A percentile compares a stretch with the other conserved stretches of the same genome.
phyloP scores from a whole-genome alignment of 2,113 vertebrate genomes.

The Gallinago undulata region DNA sequence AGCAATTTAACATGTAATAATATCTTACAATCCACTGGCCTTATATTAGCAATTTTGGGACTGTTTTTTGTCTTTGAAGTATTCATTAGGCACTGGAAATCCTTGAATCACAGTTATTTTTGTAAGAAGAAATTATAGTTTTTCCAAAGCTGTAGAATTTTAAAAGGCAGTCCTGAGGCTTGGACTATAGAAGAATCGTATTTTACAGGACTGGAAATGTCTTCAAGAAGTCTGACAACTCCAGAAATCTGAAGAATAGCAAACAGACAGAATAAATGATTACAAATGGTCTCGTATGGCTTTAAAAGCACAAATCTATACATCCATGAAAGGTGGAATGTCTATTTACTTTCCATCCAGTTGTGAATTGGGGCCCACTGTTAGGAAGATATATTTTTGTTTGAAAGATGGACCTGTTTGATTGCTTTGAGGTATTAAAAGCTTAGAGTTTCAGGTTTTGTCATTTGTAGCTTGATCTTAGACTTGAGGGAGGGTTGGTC shows the following conservation, averaged over 20 bases:
- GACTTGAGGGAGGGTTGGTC: neutral
- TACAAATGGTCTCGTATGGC: accelerated
- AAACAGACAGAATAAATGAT: neutral
- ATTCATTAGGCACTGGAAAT: neutral
- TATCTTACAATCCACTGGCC: neutral
- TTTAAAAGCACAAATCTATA: neutral
- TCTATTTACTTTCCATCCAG: neutral
- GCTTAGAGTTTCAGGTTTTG: neutral
- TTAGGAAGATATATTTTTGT: neutral
- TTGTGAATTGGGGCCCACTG: neutral
- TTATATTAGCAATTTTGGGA: neutral
- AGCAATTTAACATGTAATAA: neutral
- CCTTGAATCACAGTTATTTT: neutral
- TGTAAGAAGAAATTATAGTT: neutral
- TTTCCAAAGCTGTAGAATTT: neutral
- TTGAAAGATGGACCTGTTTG: neutral
- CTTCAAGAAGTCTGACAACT: neutral
- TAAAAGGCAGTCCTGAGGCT: neutral
- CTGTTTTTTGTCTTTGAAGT: neutral
- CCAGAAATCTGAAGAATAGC: neutral
- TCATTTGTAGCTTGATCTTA: neutral
- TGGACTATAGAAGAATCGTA: neutral
- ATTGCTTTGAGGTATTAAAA: neutral
- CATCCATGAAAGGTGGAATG: neutral
- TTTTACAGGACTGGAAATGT: neutral